phyloP scores from a whole-genome alignment of 2,113 vertebrate species.

The Conger conger region DNA sequence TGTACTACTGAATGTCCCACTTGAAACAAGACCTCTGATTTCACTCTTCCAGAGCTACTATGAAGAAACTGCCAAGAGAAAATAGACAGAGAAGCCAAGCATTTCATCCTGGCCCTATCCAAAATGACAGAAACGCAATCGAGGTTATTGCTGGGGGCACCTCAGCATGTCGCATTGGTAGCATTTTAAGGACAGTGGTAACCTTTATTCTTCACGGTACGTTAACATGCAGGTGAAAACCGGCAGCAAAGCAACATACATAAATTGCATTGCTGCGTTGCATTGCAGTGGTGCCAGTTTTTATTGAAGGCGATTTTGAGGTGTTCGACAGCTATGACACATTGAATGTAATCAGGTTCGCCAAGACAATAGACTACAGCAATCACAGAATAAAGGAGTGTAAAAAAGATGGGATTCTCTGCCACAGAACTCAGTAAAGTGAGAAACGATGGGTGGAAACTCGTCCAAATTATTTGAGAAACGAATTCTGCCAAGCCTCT shows the following conservation, averaged over 20 bases:
- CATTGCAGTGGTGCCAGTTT: background rate
- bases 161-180: background rate
- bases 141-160: too few species aligned
- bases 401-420: too few species aligned
- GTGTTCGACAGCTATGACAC: background rate
- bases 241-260: background rate
- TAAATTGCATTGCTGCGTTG: background rate
- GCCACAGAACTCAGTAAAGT: too few species aligned
- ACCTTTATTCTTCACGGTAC: background rate
- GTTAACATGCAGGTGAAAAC: background rate
- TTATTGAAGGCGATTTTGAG: background rate
- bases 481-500: too few species aligned
- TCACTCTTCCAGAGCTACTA: background rate
- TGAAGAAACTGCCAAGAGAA: background rate
- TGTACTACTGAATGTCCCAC: background rate
- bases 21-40: background rate
- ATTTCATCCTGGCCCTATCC: background rate
- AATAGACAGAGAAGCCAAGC: background rate
- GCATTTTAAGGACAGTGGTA: background rate
- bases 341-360: background rate
- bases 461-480: too few species aligned
- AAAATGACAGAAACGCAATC: too few species aligned
- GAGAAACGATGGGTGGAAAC: too few species aligned
- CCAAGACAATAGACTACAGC: too few species aligned
- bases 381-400: too few species aligned